Evolutionary conservation across 2,888 invertebrate genomes (phyloP).

Genomic region (Ceramica pisi): DNA sequence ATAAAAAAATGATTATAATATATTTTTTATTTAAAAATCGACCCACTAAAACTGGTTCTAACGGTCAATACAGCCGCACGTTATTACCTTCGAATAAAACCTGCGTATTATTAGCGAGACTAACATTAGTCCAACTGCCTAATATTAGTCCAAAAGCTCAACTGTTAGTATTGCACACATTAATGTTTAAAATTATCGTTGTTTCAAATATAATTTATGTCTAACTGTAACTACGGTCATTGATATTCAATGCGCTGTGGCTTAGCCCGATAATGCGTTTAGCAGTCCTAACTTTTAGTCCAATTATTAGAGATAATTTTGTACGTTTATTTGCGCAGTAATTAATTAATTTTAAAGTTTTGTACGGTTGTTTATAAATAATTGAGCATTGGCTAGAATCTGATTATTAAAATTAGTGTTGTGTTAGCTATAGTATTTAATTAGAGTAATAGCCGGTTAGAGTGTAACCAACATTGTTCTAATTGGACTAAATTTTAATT

Average conservation of each 20-base stretch:
- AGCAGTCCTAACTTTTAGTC: slow-evolving; percentile 44
- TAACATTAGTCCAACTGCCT: slow-evolving; percentile 16
- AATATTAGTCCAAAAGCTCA: slow-evolving; percentile 15
- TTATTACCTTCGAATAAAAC: slow-evolving; percentile 24
- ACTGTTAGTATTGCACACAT: slow-evolving; percentile 39
- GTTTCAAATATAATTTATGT: slow-evolving; percentile 63
- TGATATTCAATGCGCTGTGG: slow-evolving; percentile 60
- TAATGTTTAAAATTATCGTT: slow-evolving; percentile 55
- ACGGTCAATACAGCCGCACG: slow-evolving; percentile 8
- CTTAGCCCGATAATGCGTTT: slow-evolving; percentile 57
- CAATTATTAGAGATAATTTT: slow-evolving; percentile 39
- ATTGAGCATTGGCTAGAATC: slow-evolving; percentile 8
- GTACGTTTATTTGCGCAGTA: slow-evolving; percentile 31
- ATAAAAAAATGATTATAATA: no score
- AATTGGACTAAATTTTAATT: slow-evolving; percentile 1
- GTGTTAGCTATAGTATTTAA: not conserved
- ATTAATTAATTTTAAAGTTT: slow-evolving; percentile 37
- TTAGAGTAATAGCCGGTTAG: not conserved
- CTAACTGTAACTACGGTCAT: slow-evolving; percentile 29
- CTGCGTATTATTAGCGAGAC: slow-evolving; percentile 23
- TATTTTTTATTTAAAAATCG: not conserved
- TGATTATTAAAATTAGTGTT: slow-evolving; percentile 35
- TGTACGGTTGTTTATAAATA: slow-evolving; percentile 24
- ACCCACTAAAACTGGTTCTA: slow-evolving; percentile 19
- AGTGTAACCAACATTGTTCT: slow-evolving; percentile 6